These are phyloP conservation scores for Cecidostiba fungosa DNA, from an alignment of 2,888 invertebrate genomes.

Conservation along the genomic window DNA sequence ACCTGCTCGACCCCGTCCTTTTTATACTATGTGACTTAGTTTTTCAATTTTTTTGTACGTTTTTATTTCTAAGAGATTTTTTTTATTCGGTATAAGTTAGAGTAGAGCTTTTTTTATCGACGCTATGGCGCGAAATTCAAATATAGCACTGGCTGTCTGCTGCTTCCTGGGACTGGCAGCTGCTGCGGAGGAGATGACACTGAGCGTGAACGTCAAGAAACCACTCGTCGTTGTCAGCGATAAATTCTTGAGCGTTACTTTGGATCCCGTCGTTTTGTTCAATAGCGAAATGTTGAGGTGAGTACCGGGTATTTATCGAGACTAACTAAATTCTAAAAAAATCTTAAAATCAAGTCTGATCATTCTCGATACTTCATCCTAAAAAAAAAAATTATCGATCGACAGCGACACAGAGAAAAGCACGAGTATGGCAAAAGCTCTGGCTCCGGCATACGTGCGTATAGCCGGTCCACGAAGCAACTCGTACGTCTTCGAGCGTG, in stretches of 20 bases:
- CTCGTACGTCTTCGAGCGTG: constrained; percentile 71
- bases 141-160: constrained; percentile 10
- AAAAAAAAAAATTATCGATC: constrained; percentile 20
- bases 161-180: constrained; percentile 35
- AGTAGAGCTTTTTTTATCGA: constrained; percentile 41
- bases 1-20: neutral
- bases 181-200: constrained; percentile 80
- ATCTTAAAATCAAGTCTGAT: no score
- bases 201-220: constrained; percentile 84
- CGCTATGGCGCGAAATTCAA: constrained; percentile 43
- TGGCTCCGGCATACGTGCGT: constrained; percentile 88
- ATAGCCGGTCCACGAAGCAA: constrained; percentile 87
- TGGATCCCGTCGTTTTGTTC: constrained; percentile 86
- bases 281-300: constrained; percentile 80
- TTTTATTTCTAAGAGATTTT: neutral
- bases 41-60: constrained; percentile 34
- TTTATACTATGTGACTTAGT: constrained; percentile 43
- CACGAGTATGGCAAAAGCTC: constrained; percentile 85
- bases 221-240: constrained; percentile 85
- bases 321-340: no score
- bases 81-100: neutral
- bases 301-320: constrained; percentile 64
- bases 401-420: constrained; percentile 74
- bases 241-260: constrained; percentile 87
- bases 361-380: no score